Evolutionary conservation across 2,888 invertebrate species (phyloP), one percentile per base, ranked within the genome.

Genomic region (Phania funesta): DNA sequence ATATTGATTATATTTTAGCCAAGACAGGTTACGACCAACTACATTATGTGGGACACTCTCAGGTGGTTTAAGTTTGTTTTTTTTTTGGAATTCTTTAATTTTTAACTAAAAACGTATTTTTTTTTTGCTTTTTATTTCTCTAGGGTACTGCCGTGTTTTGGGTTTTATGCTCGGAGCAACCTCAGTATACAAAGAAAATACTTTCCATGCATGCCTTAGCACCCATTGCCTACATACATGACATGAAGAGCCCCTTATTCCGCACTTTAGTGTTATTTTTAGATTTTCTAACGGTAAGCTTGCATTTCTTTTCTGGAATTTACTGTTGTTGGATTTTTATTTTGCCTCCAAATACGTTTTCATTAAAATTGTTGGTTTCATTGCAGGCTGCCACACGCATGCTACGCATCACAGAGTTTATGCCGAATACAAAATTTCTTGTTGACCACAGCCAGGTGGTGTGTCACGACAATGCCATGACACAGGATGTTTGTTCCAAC

Each of bases 11-110:
- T 87, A 93, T 94, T 24, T 89, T 95, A 7, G 87, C 89, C 4
- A 85, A 88, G 7, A 95, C 96, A 0, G 93, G 93, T 2, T 92
- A 93, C 62, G 86, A 93, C 18, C 92, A 93, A 77, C 87, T 98
- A 0, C 94, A 94, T 86, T 97, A 96, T 87, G 91, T 95, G 1
- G 97, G 97, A 0, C 96, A 97, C 88, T 97, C 96, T 0, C 94
- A 94, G 88, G 95, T 87, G 26, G 48, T 18, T 44, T 20, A 24
- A 32, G 24, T 35, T 4, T 3, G 41, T 41, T 24, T 18, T 22
- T 2, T 46, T 32, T 13, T 46, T 46, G 7, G 4, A 16, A 16
- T 8, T 64, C 0, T 35, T 8, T 2, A 1, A 16, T n/a, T 24
- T 38, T 32, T 26, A 24, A 20, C 38, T 77, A 38, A 2, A 48